Evolutionary conservation across 2,113 vertebrate species (phyloP).

Genomic region (Tachysurus fulvidraco): DNA sequence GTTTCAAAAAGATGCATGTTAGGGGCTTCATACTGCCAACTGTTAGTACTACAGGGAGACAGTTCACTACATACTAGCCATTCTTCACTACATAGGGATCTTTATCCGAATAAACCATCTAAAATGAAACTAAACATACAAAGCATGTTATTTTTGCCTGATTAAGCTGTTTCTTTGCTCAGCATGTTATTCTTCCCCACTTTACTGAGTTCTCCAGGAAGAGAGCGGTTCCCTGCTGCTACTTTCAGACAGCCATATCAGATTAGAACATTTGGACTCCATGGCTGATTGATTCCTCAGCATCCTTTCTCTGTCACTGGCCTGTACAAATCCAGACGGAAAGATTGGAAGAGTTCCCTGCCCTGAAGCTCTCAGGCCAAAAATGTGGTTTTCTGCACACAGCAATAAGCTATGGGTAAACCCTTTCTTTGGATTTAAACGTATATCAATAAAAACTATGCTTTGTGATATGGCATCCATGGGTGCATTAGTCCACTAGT

Average conservation of each 20-base stretch:
- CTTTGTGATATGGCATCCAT: background rate
- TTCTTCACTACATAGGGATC: background rate
- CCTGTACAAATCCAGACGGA: constrained; percentile 13
- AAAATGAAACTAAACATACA: constrained; percentile 12
- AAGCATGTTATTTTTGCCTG: constrained; percentile 12
- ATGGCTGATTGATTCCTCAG: constrained; percentile 42
- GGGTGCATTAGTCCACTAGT: background rate
- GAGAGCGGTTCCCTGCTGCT: constrained; percentile 31
- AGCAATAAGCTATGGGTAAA: background rate
- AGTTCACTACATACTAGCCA: background rate
- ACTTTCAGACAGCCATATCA: constrained; percentile 33
- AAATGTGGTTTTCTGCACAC: background rate
- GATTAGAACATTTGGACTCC: constrained; percentile 42
- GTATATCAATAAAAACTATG: background rate
- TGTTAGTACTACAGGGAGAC: constrained; percentile 18
- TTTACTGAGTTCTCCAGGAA: constrained; percentile 4
- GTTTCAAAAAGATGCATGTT: constrained; percentile 13
- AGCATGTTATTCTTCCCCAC: background rate
- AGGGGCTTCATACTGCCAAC: background rate
- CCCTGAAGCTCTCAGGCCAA: background rate
- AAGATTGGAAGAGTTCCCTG: constrained; percentile 20
- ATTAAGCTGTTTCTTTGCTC: constrained; percentile 25
- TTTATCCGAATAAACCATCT: background rate
- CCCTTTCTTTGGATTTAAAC: background rate
- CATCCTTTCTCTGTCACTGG: constrained; percentile 22